These are phyloP conservation scores for Neocrepidodera transversa DNA, from an alignment of 2,888 invertebrate genomes.

Conservation along the genomic window DNA sequence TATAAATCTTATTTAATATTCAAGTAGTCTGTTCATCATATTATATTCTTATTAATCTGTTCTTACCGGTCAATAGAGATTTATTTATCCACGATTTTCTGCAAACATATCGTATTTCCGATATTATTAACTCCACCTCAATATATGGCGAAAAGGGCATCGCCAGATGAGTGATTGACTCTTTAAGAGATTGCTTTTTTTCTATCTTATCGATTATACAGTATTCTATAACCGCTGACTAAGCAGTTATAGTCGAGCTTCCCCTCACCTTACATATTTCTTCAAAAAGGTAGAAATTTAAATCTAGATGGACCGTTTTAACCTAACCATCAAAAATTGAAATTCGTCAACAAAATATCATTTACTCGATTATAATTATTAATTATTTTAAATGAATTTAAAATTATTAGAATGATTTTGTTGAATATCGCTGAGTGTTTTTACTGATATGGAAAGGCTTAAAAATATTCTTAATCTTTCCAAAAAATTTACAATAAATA, in stretches of 20 bases:
- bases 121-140: slow-evolving; percentile 22
- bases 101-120: slow-evolving; percentile 22
- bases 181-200: slow-evolving; percentile 50
- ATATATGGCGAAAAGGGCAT: slow-evolving; percentile 17
- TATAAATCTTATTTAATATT: too few species aligned
- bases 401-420: too few species aligned
- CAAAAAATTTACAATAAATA: too few species aligned
- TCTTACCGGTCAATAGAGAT: slow-evolving; percentile 15
- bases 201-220: slow-evolving; percentile 13
- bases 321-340: too few species aligned
- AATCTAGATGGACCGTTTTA: not conserved
- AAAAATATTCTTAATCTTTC: too few species aligned
- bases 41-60: slow-evolving; percentile 7
- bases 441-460: too few species aligned
- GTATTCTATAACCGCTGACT: slow-evolving; percentile 57
- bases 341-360: too few species aligned
- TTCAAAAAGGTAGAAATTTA: not conserved
- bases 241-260: slow-evolving; percentile 30
- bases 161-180: slow-evolving; percentile 24
- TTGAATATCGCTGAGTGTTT: too few species aligned
- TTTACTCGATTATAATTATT: too few species aligned
- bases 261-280: slow-evolving; percentile 9
- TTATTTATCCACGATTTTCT: slow-evolving; percentile 18
- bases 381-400: too few species aligned
- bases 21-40: not conserved